Evolutionary conservation across 2,113 vertebrate species (phyloP).

Genomic region (Corydoras sp.): DNA sequence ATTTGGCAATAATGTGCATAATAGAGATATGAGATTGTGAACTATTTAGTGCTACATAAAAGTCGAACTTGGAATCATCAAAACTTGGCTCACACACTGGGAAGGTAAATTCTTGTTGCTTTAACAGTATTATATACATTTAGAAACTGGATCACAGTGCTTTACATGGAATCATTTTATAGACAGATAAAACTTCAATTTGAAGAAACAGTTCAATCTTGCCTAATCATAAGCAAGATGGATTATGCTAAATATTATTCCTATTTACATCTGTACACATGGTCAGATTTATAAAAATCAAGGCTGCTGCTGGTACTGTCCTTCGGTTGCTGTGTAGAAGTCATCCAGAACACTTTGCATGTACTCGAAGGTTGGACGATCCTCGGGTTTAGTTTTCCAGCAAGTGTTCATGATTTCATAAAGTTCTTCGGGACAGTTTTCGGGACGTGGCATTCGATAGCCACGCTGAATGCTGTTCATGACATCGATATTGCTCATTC

Average conservation of each 20-base stretch:
- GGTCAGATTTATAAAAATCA: slow-evolving; percentile 1
- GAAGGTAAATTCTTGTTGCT: too few species aligned
- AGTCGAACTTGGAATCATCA: too few species aligned
- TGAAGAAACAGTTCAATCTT: slow-evolving; percentile 50
- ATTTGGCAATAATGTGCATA: too few species aligned
- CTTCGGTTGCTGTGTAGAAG: slow-evolving; percentile 86
- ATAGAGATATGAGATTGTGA: too few species aligned
- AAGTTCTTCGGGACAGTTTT: slow-evolving; percentile 74
- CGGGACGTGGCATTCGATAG: slow-evolving; percentile 79
- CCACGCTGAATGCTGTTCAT: slow-evolving; percentile 66
- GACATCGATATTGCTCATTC: slow-evolving; percentile 68
- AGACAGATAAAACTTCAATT: slow-evolving; percentile 56
- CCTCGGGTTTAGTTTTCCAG: slow-evolving; percentile 80
- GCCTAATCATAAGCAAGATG: slow-evolving; percentile 31
- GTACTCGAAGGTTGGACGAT: slow-evolving; percentile 89
- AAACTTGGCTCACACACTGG: too few species aligned
- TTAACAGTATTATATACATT: neutral
- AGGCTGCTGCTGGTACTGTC: slow-evolving; percentile 82
- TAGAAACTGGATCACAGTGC: neutral
- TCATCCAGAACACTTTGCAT: slow-evolving; percentile 83
- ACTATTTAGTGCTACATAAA: too few species aligned
- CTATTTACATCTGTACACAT: slow-evolving; percentile 26
- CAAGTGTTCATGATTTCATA: slow-evolving; percentile 79
- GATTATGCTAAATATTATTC: neutral
- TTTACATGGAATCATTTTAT: slow-evolving; percentile 6